These are phyloP conservation scores for Lagopus muta DNA, from an alignment of 2,113 vertebrate species.

Conservation along the genomic window DNA sequence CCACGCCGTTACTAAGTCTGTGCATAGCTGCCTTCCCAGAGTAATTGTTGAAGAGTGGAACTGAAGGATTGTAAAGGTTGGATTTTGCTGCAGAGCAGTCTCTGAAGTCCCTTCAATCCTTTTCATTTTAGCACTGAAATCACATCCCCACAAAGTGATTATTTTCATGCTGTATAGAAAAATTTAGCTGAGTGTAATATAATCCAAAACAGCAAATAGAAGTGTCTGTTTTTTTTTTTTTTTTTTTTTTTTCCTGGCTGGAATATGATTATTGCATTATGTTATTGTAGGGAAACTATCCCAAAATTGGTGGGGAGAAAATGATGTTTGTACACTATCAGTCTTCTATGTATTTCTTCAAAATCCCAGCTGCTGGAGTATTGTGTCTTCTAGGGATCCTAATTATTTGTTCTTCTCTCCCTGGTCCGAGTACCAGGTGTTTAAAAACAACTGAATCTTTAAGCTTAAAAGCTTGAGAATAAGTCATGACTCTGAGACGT, in stretches of 20 bases:
- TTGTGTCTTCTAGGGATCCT: background rate
- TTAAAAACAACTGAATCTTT: background rate
- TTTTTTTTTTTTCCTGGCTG: background rate
- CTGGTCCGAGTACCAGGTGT: background rate
- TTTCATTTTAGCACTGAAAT: background rate
- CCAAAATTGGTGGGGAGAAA: background rate
- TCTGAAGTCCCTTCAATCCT: background rate
- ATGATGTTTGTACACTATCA: background rate
- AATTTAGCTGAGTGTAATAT: background rate
- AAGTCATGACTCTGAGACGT: background rate
- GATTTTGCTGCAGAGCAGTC: background rate
- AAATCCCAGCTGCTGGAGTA: background rate
- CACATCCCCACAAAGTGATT: background rate
- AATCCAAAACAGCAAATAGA: background rate
- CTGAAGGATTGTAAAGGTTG: background rate
- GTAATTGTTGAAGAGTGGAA: background rate
- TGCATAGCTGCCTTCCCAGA: background rate
- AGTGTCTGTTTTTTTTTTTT: background rate
- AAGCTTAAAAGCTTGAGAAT: conserved; percentile 17
- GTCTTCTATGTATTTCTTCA: background rate
- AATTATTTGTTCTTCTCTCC: background rate
- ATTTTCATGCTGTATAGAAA: background rate
- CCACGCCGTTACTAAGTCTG: background rate
- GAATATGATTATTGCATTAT: background rate
- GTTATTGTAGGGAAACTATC: background rate